A percentile compares a stretch with the other conserved stretches of the same genome.
Evolutionary conservation across 2,113 vertebrate species (phyloP).

Genomic region (Chauna torquata): DNA sequence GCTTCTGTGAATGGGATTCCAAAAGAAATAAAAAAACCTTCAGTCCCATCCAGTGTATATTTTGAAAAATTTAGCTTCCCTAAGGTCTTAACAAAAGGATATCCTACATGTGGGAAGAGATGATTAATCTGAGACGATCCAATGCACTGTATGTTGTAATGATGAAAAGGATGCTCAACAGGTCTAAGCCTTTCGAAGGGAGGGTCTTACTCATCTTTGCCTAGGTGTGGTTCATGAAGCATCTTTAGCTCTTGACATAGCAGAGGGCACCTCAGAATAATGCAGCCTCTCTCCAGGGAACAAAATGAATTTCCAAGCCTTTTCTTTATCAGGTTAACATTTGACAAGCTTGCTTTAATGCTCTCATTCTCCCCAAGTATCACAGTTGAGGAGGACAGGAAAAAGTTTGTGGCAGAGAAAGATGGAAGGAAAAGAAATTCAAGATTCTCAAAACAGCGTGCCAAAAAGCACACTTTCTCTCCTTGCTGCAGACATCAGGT

Average conservation of each 20-base stretch:
- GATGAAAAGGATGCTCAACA: conserved; percentile 27
- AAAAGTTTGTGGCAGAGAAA: conserved; percentile 45
- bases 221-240: conserved; percentile 16
- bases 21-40: conserved; percentile 24
- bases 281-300: conserved; percentile 65
- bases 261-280: conserved; percentile 64
- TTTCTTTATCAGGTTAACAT: conserved; percentile 61
- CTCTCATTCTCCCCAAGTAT: conserved; percentile 50
- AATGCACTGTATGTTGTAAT: background rate
- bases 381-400: conserved; percentile 42
- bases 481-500: background rate
- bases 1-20: conserved; percentile 42
- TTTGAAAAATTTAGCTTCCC: conserved; percentile 57
- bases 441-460: conserved; percentile 28
- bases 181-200: conserved; percentile 7
- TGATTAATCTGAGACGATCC: background rate
- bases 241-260: conserved; percentile 67
- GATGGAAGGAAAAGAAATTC: conserved; percentile 27
- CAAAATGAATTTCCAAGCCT: conserved; percentile 62
- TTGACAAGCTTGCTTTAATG: conserved; percentile 59
- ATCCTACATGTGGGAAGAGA: conserved; percentile 21
- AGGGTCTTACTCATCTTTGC: conserved; percentile 23
- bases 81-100: conserved; percentile 53
- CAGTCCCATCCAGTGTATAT: background rate
- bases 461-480: conserved; percentile 9